Conservation (phyloP, 2,797 vertebrate genomes). For the Phylloscopus collybita region DNA sequence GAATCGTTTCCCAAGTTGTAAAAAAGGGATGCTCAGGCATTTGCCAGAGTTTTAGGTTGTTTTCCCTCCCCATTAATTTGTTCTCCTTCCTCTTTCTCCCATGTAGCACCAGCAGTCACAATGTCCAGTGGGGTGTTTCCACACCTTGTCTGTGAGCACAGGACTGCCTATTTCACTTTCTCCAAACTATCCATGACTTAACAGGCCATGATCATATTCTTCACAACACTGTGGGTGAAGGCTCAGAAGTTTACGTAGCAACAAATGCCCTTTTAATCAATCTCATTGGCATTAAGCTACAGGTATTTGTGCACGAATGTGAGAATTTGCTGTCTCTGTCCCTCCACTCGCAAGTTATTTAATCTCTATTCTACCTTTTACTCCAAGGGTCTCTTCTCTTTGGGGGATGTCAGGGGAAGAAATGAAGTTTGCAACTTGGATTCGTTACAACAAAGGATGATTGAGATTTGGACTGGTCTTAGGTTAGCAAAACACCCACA, state of each 20-base stretch:
- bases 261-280: neutral
- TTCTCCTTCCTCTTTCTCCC: neutral
- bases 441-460: neutral
- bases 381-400: neutral
- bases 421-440: neutral
- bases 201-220: neutral
- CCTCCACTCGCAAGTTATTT: neutral
- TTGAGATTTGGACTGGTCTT: neutral
- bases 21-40: neutral
- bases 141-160: neutral
- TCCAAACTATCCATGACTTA: neutral
- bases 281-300: neutral
- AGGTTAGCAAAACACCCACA: neutral
- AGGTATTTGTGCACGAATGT: accelerated
- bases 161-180: neutral
- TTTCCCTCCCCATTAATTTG: neutral
- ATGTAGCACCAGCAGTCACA: neutral
- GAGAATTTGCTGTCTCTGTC: neutral
- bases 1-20: neutral
- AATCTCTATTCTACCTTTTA: neutral
- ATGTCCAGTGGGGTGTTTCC: neutral
- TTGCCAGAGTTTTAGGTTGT: neutral
- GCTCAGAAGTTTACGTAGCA: neutral
- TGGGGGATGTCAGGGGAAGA: neutral
- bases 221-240: neutral